Evolutionary conservation across 92 coral and sea anemone genomes (phyloP).

Genomic region (Plumapathes pennacea): DNA sequence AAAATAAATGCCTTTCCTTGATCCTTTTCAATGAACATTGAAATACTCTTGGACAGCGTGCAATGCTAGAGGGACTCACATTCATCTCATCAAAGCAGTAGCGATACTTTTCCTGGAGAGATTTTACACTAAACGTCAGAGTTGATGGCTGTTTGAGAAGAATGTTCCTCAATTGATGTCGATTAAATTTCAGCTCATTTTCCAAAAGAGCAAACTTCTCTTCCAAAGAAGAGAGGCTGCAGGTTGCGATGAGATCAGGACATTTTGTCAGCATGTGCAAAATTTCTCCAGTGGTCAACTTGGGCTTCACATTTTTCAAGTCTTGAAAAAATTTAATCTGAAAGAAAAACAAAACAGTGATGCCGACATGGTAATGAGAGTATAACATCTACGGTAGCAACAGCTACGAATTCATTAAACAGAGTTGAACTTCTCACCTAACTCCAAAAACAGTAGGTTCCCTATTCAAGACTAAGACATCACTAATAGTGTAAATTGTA

Average conservation of each 20-base stretch:
- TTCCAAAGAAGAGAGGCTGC: constrained; percentile 56
- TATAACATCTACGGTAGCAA: too few species aligned
- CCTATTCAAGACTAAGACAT: too few species aligned
- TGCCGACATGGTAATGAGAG: too few species aligned
- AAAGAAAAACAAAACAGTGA: constrained; percentile 1
- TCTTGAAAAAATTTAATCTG: constrained; percentile 66
- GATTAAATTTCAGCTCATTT: constrained; percentile 81
- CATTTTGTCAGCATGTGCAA: constrained; percentile 86
- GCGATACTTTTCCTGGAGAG: constrained; percentile 68
- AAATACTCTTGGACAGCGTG: constrained; percentile 88
- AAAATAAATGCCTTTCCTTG: constrained; percentile 73
- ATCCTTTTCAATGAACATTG: constrained; percentile 88
- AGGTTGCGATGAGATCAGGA: constrained; percentile 79
- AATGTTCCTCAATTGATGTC: constrained; percentile 79
- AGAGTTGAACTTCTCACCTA: too few species aligned
- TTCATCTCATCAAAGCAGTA: constrained; percentile 74
- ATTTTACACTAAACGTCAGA: constrained; percentile 76
- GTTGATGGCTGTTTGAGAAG: constrained; percentile 89
- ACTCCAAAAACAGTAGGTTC: too few species aligned
- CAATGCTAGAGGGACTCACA: constrained; percentile 78
- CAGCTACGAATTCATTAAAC: too few species aligned
- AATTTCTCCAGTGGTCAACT: constrained; percentile 74
- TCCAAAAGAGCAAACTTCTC: constrained; percentile 66
- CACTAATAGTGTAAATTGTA: too few species aligned
- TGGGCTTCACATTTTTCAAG: constrained; percentile 68